Evolutionary conservation across 2,888 invertebrate species (phyloP).

Genomic region (Erebia ligea): DNA sequence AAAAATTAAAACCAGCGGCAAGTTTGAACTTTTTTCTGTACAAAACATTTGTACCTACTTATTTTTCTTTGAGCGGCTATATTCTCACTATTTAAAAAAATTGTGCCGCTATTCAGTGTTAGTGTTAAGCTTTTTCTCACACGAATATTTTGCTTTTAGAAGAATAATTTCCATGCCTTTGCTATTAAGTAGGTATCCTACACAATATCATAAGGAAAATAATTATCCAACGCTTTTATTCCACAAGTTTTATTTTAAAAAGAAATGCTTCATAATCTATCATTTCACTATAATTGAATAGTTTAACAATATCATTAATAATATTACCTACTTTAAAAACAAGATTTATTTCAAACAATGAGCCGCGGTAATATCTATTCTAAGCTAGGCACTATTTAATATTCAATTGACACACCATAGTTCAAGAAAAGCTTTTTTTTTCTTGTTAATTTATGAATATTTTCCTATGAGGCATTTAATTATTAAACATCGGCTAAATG

Average conservation of each 20-base stretch:
- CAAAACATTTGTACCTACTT: too few species aligned
- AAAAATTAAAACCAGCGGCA: background rate
- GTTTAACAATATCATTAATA: conserved; percentile 36
- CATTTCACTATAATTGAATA: conserved; percentile 38
- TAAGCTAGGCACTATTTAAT: conserved; percentile 79
- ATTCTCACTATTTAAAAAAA: too few species aligned
- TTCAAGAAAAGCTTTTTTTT: conserved; percentile 45
- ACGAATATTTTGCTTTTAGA: too few species aligned
- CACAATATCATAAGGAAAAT: background rate
- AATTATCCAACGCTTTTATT: conserved; percentile 40
- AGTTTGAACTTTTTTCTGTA: background rate
- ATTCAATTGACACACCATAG: conserved; percentile 77
- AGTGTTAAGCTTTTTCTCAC: too few species aligned
- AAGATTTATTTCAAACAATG: conserved; percentile 48
- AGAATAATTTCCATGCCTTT: too few species aligned
- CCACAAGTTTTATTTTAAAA: conserved; percentile 57
- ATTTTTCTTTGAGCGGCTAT: background rate
- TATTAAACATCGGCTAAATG: background rate
- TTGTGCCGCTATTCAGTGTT: too few species aligned
- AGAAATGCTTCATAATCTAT: conserved; percentile 56
- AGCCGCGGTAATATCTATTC: conserved; percentile 57
- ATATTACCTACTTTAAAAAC: conserved; percentile 18
- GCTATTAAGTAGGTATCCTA: background rate
- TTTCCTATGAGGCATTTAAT: conserved; percentile 14
- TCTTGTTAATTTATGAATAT: conserved; percentile 17